Evolutionary conservation across 1,140 invertebrate species (phyloP).

Genomic region (Rhopalosiphum padi): DNA sequence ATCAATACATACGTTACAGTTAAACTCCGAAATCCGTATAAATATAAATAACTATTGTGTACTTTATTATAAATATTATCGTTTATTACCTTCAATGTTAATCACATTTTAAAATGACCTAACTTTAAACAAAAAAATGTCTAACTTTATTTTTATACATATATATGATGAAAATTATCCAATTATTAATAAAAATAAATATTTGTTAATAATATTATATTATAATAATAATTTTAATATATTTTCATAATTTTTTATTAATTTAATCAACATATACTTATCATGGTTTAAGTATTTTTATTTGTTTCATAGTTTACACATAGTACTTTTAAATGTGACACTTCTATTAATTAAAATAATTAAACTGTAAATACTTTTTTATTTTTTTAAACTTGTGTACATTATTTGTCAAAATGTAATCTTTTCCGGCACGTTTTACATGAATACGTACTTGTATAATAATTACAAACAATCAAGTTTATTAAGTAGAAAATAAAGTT

Average conservation of each 20-base stretch:
- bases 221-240: neutral
- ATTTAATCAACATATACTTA: neutral
- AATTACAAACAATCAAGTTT: neutral
- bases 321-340: neutral
- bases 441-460: neutral
- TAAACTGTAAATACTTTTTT: neutral
- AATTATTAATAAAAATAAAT: neutral
- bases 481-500: conserved; percentile 1
- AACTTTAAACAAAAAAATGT: too few species aligned
- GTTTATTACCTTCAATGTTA: too few species aligned
- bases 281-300: neutral
- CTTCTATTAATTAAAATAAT: neutral
- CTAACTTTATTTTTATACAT: neutral
- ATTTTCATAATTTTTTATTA: neutral
- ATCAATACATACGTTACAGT: too few species aligned
- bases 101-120: too few species aligned
- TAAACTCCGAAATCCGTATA: too few species aligned
- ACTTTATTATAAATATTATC: too few species aligned
- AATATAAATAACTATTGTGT: too few species aligned
- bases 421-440: neutral
- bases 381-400: neutral
- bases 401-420: neutral
- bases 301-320: neutral
- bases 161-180: neutral
- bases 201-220: neutral